Conservation (phyloP, 2,888 invertebrate species). For the Entomobrya multifasciata region DNA sequence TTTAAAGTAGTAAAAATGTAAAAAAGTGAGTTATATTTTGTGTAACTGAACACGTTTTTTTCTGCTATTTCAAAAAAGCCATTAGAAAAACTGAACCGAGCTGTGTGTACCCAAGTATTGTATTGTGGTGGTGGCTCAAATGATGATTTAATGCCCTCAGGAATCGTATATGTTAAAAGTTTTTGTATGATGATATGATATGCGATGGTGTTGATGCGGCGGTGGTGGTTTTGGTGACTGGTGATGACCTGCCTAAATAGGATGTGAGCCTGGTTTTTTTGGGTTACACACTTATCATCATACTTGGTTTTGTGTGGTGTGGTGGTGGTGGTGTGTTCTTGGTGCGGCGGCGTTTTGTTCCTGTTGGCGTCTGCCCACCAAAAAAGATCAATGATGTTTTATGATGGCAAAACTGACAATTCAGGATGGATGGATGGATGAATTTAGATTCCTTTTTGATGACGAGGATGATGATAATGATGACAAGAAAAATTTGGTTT, state of each 20-base stretch:
- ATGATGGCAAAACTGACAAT: conserved; percentile 31
- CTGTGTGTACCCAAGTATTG: not conserved
- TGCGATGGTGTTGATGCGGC: not conserved
- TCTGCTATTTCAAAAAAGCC: not conserved
- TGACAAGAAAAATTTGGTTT: not conserved
- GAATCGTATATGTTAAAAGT: not conserved
- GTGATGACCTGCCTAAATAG: conserved; percentile 47
- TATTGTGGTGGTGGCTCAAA: not conserved
- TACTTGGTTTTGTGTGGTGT: not conserved
- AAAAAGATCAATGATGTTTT: not conserved
- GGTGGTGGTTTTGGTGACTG: not conserved
- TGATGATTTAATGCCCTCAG: conserved; percentile 37
- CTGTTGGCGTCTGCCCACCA: conserved; percentile 63
- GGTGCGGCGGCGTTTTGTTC: conserved; percentile 35
- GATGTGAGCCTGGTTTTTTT: conserved; percentile 44
- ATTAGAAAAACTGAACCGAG: not conserved
- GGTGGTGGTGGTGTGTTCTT: not conserved
- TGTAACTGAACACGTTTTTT: conserved; percentile 44
- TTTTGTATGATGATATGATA: too few species aligned
- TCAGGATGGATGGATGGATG: conserved; percentile 11
- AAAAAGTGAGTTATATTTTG: conserved; percentile 40
- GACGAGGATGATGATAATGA: not conserved
- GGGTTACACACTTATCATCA: conserved; percentile 33
- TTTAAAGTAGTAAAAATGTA: not conserved
- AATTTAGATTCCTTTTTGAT: conserved; percentile 2